Conservation (phyloP, 2,888 invertebrate species). For the Aphidius colemani region DNA sequence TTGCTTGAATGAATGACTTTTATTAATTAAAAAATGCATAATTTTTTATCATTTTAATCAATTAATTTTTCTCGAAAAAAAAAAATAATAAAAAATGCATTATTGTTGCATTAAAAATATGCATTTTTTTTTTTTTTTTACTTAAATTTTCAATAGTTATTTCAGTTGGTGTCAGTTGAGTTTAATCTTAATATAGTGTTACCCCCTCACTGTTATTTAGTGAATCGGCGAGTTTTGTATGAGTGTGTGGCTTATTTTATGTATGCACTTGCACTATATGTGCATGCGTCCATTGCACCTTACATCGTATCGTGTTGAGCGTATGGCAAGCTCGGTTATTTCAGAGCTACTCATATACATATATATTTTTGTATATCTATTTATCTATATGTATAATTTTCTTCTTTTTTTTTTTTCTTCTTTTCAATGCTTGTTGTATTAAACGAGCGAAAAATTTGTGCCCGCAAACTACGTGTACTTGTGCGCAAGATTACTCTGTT, state of each 20-base stretch:
- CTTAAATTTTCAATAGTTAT: background rate
- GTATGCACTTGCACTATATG: constrained; percentile 14
- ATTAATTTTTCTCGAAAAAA: too few relatives aligned
- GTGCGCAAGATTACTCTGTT: constrained; percentile 37
- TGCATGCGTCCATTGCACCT: constrained; percentile 48
- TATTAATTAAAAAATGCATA: too few relatives aligned
- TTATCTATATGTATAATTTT: too few relatives aligned
- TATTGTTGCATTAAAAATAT: background rate
- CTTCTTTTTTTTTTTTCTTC: background rate
- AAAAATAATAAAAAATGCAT: background rate
- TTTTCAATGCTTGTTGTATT: constrained; percentile 5
- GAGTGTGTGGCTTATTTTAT: constrained; percentile 3
- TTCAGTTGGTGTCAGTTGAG: constrained; percentile 55
- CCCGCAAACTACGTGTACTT: constrained; percentile 21
- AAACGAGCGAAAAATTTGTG: constrained; percentile 14
- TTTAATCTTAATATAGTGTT: constrained; percentile 61
- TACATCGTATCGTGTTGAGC: constrained; percentile 26
- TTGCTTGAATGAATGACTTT: too few relatives aligned
- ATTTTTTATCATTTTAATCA: too few relatives aligned
- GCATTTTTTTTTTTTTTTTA: background rate
- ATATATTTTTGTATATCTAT: constrained; percentile 8
- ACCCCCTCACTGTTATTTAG: constrained; percentile 56
- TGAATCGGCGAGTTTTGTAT: background rate
- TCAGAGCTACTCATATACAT: constrained; percentile 39
- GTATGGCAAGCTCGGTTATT: constrained; percentile 44